Evolutionary conservation across 1,140 invertebrate species (phyloP), one percentile per base, ranked within the genome.

Genomic region (Apis dorsata): DNA sequence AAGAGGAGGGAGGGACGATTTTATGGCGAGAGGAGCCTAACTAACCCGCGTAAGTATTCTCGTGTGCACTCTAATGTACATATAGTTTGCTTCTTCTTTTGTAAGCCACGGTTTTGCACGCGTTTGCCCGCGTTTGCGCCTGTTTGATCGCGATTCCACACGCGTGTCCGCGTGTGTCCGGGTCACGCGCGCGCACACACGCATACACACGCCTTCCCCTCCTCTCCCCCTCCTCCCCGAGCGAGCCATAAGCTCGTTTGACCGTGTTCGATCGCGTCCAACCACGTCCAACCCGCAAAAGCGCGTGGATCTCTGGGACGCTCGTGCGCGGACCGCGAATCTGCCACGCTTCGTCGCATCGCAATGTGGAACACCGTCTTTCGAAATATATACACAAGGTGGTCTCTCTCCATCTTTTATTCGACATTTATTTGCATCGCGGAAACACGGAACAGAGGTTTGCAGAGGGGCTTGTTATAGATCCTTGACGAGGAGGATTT

Each of bases 321-420:
- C 68, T 84, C 63, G 28, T 75, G 59, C 57, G 59, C 28, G 62
- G 53, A 44, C 10, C 73, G 82, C 68, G 81, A 81, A 88, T 84
- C 60, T 69, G 79, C 73, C 65, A 79, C 79, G 84, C 63, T 86
- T 66, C 76, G 73, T 62, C 83, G 82, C 79, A 71, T 28, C 69
- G 63, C 81, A 70, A 88, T 81, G 72, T 83, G 73, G 79, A 85
- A 84, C 85, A 70, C 70, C 34, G 73, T 74, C 59, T 72, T 53
- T 44, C 34, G 60, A 44, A 63, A 24, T 75, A 78, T 49, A 74
- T 34, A 84, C 28, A 44, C 51, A 44, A 44, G 60, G 83, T 73
- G n/a, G 55, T 53, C 60, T 70, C 53, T 55, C 55, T 28, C 53
- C 78, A 85, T 85, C 80, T 83, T 88, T 71, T 70, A 81, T 83